Evolutionary conservation across 1,140 invertebrate genomes (phyloP), one percentile per base, ranked within the genome.

Genomic region (Macrobrachium nipponense): DNA sequence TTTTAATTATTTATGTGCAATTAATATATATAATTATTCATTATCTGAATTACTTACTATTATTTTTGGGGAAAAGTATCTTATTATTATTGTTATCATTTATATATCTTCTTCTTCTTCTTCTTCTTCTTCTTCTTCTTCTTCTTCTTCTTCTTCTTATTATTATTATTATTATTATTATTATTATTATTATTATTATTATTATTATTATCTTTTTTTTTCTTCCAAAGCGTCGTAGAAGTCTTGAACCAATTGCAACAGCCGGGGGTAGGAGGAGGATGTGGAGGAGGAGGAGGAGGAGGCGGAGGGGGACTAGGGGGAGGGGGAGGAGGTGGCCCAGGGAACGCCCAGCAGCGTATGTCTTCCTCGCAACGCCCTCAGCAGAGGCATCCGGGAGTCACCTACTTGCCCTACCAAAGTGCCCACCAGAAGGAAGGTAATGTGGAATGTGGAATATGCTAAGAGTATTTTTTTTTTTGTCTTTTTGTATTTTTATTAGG

Each of bases 161-260:
- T 73, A 27, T 36, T 51, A 23, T 73, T 44, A 44, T 51, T 36
- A 14, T 51, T 20, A 51, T 43, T 44, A 8, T 58, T 51, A 75
- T 27, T 66, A 44, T 36, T 64, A 43, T 51, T 8, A 36, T 36
- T 36, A 36, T 36, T 36, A 36, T 36, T 36, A 36, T 36, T 36
- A 70, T 44, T 23, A 23, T 20, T 76, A 17, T 59, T 36, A 20
- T 82, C 59, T 7, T 89, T 87, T 18, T 86, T 89, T 14, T 80
- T 85, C 75, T 88, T 60, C 70, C n/a, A 18, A 73, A 88, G 83
- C 70, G 82, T 84, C 66, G 84, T 86, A 58, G 83, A 86, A 58
- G 85, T 87, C 4, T 64, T 87, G n/a, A 87, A 87, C 85, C 85
- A 87, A 27, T 61, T 87, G 44, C 82, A 88, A 36, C 75, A 88